These are phyloP conservation scores for Tetramorium alpestre DNA, from an alignment of 1,140 invertebrate genomes.

Conservation along the genomic window DNA sequence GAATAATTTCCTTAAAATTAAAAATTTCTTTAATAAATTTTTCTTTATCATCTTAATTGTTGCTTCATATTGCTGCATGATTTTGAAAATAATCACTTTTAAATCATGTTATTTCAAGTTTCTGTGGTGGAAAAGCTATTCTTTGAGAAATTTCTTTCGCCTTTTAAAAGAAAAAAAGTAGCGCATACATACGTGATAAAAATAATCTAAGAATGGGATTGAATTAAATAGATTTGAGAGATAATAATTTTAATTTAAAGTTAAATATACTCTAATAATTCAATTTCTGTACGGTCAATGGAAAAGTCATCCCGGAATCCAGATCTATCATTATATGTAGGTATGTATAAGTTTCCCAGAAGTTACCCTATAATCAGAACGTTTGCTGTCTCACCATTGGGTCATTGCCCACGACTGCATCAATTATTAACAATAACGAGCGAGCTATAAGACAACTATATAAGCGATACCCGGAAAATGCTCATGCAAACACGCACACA, in stretches of 20 bases:
- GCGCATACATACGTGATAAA: background rate
- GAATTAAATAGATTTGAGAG: background rate
- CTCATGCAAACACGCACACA: background rate
- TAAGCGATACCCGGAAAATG: constrained; percentile 44
- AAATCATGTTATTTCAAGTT: background rate
- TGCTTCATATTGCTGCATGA: background rate
- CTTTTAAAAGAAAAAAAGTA: background rate
- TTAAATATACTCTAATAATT: background rate
- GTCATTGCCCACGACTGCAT: constrained; percentile 36
- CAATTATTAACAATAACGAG: constrained; percentile 51
- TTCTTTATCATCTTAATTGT: background rate
- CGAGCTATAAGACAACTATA: constrained; percentile 37
- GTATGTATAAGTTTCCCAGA: background rate
- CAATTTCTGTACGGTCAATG: background rate
- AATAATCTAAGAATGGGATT: background rate
- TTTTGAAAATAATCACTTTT: background rate
- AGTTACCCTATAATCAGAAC: constrained; percentile 17
- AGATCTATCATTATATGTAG: background rate
- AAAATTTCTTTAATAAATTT: background rate
- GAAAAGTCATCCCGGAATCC: background rate
- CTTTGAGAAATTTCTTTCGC: background rate
- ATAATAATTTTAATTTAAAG: background rate
- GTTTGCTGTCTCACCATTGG: background rate
- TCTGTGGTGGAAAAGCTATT: background rate
- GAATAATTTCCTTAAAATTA: background rate